These are phyloP conservation scores for Gastrophysa polygoni DNA, from an alignment of 2,888 invertebrate species.

Conservation along the genomic window DNA sequence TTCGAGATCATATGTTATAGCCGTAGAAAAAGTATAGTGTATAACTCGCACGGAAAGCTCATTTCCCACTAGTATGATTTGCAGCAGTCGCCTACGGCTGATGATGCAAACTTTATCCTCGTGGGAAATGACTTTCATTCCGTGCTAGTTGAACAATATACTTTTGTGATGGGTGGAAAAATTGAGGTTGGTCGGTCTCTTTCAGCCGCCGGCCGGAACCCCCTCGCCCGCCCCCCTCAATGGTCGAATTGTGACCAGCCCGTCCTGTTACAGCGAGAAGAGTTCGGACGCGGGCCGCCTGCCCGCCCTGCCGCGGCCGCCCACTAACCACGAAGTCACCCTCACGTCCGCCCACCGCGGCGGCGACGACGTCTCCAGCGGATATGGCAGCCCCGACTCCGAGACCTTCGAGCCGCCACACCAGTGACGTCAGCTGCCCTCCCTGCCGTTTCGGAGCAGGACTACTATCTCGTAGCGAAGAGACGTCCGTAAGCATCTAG, in stretches of 20 bases:
- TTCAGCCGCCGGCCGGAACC: constrained; percentile 59
- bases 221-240: constrained; percentile 52
- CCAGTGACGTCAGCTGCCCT: constrained; percentile 46
- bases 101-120: too few species aligned
- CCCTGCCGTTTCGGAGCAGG: constrained; percentile 5
- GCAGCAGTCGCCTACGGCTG: too few species aligned
- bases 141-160: neutral
- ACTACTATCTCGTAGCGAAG: neutral
- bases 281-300: constrained; percentile 46
- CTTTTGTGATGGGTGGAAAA: neutral
- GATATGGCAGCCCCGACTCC: constrained; percentile 80
- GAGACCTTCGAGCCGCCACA: constrained; percentile 63
- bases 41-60: too few species aligned
- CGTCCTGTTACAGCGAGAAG: constrained; percentile 59
- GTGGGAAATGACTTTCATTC: too few species aligned
- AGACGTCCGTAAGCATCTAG: too few species aligned
- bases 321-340: constrained; percentile 50
- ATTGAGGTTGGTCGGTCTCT: constrained; percentile 52
- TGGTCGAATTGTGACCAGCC: constrained; percentile 50
- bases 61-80: too few species aligned
- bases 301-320: constrained; percentile 56
- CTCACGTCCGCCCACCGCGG: constrained; percentile 50
- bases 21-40: too few species aligned
- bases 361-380: constrained; percentile 76
- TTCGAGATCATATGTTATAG: too few species aligned